Evolutionary conservation across 2,113 vertebrate species (phyloP), one percentile per base, ranked within the genome.

Genomic region (Pimephales promelas): DNA sequence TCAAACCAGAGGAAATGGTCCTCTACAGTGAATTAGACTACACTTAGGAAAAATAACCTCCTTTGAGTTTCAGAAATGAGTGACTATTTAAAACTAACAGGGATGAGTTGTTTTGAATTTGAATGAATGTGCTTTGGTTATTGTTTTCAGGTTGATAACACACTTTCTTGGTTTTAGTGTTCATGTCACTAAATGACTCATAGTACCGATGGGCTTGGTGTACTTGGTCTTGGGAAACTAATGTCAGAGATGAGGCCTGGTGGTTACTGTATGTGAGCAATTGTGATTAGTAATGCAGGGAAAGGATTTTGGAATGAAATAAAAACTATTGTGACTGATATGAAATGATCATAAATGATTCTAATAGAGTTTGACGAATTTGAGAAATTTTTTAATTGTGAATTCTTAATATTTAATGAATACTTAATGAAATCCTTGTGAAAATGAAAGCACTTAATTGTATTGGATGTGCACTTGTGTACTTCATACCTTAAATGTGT

Each of bases 1-100:
- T 66, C 81, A 74, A 85, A 87, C 86, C 66, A 80, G 86, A 85
- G 83, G 83, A 87, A 84, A 82, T 77, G 72, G 47, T 75, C 57
- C 49, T 62, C 40, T 79, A 26, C 28, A 66, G 61, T 77, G 31
- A 72, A 81, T 78, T 84, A 77, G 16, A 84, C 76, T 68, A 66
- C 54, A 88, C 73, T 75, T 52, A 61, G 36, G 28, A 57, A 83
- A 59, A 74, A 72, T 49, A 49, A 22, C 24, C n/a, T 72, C 40
- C 22, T 47, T 72, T 72, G 40, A 45, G 34, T 59, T 77, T 77
- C 54, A 61, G 8, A 43, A 26, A 43, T 78, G 36, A 26, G 49
- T 20, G 2, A 75, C 26, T 31, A 34, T 52, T 75, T 68, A 36
- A n/a, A 71, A 71, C 4, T 28, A 40, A 26, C 34, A 59, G 22